phyloP scores from a whole-genome alignment of 2,888 invertebrate genomes.

The Epirrhoe tristata region DNA sequence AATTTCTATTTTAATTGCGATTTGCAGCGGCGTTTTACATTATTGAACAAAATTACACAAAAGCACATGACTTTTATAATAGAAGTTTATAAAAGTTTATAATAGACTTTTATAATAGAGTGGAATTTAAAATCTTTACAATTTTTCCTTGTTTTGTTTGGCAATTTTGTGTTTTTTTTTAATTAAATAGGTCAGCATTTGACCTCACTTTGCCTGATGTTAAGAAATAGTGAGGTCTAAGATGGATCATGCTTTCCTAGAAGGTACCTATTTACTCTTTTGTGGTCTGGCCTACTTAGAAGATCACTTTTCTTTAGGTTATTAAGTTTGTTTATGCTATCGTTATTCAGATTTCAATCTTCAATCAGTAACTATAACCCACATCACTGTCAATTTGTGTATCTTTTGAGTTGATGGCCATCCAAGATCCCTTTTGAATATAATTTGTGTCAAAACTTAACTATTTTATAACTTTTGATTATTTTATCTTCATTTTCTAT shows the following conservation, averaged over 20 bases:
- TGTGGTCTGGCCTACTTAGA: slow-evolving; percentile 11
- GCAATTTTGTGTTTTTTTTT: background rate
- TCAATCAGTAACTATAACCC: slow-evolving; percentile 41
- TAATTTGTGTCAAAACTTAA: slow-evolving; percentile 34
- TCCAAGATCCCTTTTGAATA: slow-evolving; percentile 35
- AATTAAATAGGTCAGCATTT: no score
- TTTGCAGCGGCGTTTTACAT: slow-evolving; percentile 40
- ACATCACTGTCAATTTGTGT: slow-evolving; percentile 47
- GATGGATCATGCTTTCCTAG: no score
- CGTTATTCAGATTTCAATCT: slow-evolving; percentile 40
- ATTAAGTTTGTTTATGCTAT: slow-evolving; percentile 24
- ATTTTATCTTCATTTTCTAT: slow-evolving; percentile 15
- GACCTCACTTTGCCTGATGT: no score
- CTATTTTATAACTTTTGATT: slow-evolving; percentile 30
- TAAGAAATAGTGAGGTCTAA: no score
- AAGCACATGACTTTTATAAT: background rate
- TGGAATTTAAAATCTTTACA: background rate
- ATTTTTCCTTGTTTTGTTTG: background rate
- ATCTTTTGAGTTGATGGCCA: slow-evolving; percentile 41
- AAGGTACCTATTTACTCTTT: no score
- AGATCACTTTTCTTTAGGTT: slow-evolving; percentile 10
- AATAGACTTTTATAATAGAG: no score
- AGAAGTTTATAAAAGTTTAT: no score
- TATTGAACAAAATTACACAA: slow-evolving; percentile 6
- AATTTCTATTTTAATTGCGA: slow-evolving; percentile 69